These are phyloP conservation scores for Cheilosia pagana DNA, from an alignment of 2,888 invertebrate species.

Conservation along the genomic window DNA sequence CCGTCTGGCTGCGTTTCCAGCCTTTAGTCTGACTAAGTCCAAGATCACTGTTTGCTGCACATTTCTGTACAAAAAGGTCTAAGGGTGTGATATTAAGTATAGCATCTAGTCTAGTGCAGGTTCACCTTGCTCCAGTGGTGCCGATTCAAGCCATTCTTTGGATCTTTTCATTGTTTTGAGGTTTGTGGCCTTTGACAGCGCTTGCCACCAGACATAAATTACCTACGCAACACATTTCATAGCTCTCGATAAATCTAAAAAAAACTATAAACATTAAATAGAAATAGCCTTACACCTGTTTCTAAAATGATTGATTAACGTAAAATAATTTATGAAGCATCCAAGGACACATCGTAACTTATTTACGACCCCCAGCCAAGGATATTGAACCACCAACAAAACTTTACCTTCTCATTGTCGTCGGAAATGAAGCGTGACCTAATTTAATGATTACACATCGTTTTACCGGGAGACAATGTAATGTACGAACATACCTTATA, in stretches of 20 bases:
- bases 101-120: no score
- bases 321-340: constrained; percentile 29
- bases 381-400: constrained; percentile 23
- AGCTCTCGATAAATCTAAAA: background rate
- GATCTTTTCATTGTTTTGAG: no score
- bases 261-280: background rate
- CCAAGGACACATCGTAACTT: constrained; percentile 16
- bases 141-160: no score
- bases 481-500: constrained; percentile 37
- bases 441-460: constrained; percentile 69
- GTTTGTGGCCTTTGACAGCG: no score
- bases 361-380: constrained; percentile 26
- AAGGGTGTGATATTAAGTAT: no score
- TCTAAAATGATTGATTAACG: constrained; percentile 40
- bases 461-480: constrained; percentile 50
- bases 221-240: no score
- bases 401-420: constrained; percentile 50
- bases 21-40: no score
- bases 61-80: no score
- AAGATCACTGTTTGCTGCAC: no score
- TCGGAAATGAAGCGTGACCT: constrained; percentile 65
- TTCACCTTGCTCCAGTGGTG: no score
- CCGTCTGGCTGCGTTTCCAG: no score
- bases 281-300: constrained; percentile 8
- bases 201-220: no score